phyloP scores from a whole-genome alignment of 1,140 invertebrate species.

The Lepidurus couesii region DNA sequence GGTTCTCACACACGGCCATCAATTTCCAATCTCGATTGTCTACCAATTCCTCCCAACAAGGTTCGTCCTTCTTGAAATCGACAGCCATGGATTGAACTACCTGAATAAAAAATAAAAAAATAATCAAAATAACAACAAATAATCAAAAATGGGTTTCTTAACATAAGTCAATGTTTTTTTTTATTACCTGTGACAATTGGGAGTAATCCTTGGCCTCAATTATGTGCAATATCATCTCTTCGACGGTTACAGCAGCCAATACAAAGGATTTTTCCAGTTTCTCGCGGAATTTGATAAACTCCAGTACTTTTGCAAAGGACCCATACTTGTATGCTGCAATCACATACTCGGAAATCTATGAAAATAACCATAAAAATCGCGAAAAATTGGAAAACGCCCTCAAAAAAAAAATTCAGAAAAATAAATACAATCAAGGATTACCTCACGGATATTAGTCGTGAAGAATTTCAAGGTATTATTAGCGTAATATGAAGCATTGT shows the following conservation, averaged over 20 bases:
- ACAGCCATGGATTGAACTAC: slow-evolving; percentile 51
- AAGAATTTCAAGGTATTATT: slow-evolving; percentile 76
- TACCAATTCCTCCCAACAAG: slow-evolving; percentile 49
- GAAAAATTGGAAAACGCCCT: slow-evolving; percentile 33
- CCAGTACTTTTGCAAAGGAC: slow-evolving; percentile 83
- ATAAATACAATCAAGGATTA: slow-evolving; percentile 45
- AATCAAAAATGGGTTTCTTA: slow-evolving; percentile 39
- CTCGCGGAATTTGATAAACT: slow-evolving; percentile 79
- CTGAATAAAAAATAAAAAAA: slow-evolving; percentile 38
- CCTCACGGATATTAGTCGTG: slow-evolving; percentile 77
- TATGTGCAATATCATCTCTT: slow-evolving; percentile 71
- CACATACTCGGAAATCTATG: slow-evolving; percentile 80
- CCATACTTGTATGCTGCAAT: slow-evolving; percentile 89
- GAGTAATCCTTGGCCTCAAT: slow-evolving; percentile 45
- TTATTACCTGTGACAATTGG: slow-evolving; percentile 33
- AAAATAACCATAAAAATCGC: slow-evolving; percentile 36
- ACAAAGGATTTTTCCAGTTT: slow-evolving; percentile 76
- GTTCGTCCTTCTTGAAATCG: slow-evolving; percentile 52
- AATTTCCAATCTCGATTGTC: slow-evolving; percentile 55
- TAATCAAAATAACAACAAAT: slow-evolving; percentile 41
- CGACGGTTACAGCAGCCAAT: slow-evolving; percentile 65
- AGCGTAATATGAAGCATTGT: slow-evolving; percentile 59
- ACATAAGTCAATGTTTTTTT: neutral
- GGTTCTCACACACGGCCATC: slow-evolving; percentile 44
- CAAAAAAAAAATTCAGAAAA: neutral